Conservation (phyloP, 2,888 invertebrate genomes). For the Baronia brevicornis region DNA sequence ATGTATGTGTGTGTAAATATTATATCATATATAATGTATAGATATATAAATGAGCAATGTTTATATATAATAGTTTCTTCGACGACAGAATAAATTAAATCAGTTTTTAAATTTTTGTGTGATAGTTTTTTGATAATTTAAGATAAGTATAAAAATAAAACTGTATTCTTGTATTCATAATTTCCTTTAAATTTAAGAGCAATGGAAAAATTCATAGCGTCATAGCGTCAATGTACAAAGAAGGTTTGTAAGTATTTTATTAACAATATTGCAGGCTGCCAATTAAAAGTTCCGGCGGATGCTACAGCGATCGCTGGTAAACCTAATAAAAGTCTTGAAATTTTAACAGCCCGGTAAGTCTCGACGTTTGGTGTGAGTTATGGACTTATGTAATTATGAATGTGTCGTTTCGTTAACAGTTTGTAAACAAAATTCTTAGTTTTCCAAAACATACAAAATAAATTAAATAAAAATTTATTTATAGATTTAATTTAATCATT, state of each 20-base stretch:
- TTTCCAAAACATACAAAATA: not conserved
- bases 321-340: conserved; percentile 47
- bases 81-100: too few relatives aligned
- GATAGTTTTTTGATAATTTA: too few relatives aligned
- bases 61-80: too few relatives aligned
- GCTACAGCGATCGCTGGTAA: conserved; percentile 40
- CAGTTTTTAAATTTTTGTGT: too few relatives aligned
- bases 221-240: conserved; percentile 28
- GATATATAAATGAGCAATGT: too few relatives aligned
- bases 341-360: conserved; percentile 49
- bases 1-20: too few relatives aligned
- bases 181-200: too few relatives aligned
- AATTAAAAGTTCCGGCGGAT: conserved; percentile 65
- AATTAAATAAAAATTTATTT: not conserved
- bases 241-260: conserved; percentile 42
- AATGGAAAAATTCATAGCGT: too few relatives aligned
- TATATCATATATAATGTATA: too few relatives aligned
- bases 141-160: too few relatives aligned
- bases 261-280: conserved; percentile 50
- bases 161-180: too few relatives aligned
- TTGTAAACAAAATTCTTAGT: conserved; percentile 7
- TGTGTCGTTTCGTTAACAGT: conserved; percentile 3
- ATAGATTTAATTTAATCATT: conserved; percentile 10
- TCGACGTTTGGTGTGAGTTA: conserved; percentile 22
- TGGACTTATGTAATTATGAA: conserved; percentile 7